Evolutionary conservation across 2,888 invertebrate genomes (phyloP), one percentile per base, ranked within the genome.

Genomic region (Sericinus montela): DNA sequence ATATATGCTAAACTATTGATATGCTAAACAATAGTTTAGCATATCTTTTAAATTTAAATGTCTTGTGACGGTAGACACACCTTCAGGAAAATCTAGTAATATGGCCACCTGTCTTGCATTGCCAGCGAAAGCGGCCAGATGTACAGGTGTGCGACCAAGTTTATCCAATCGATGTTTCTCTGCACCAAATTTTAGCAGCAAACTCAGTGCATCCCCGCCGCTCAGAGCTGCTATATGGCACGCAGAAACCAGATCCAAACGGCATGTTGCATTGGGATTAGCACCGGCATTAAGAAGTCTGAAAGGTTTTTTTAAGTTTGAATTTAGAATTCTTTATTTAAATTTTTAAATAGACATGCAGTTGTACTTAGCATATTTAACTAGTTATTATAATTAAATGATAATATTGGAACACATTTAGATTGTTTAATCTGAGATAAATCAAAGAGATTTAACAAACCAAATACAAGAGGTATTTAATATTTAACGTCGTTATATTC

Each of bases 231-330:
- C 90, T 11, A 75, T 43, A 59, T 91, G 90, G 51, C 88, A 80
- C 0, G 89, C 88, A 1, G 90, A 85, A 1, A 89, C 75, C 10
- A 80, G 61, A 42, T 72, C 77, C 5, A 78, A 52, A 0, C 86
- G 80, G 48, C 90, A 91, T 36, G 88, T 89, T 7, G 90, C 88
- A 54, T 90, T 88, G 0, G 84, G 79, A 47, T 80, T 88, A 0
- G 90, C 90, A 0, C 90, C 90, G 1, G 74, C 69, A 43, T 83
- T 75, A 1, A 90, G 63, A 1, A 86, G 69, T 49, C 90, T 90
- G 64, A 2, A 52, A 52, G 28, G 23, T 23, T 23, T 23, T 6
- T n/a, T n/a, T n/a, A n/a, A n/a, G n/a, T n/a, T 19, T 19, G 19
- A 19, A 3, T 2, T 19, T 19, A 2, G 19, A 19, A 19, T 19